Conservation (phyloP, 2,113 vertebrate genomes). For the Microtus montanus region DNA sequence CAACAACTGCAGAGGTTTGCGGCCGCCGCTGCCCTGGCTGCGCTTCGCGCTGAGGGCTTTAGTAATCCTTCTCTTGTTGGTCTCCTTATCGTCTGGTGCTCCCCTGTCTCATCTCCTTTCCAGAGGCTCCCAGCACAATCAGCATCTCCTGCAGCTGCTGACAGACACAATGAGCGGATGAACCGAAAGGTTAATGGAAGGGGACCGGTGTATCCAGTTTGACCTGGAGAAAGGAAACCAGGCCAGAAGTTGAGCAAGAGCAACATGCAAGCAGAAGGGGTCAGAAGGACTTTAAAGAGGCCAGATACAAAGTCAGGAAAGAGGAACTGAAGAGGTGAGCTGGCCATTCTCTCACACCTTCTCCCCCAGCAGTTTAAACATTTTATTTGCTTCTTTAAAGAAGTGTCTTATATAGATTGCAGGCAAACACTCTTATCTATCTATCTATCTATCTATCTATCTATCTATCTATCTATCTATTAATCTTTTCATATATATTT, state of each 20-base stretch:
- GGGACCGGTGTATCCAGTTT: constrained; percentile 30
- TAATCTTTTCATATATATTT: neutral
- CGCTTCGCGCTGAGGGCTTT: constrained; percentile 66
- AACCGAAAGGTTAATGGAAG: constrained; percentile 74
- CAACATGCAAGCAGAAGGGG: neutral
- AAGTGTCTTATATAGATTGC: neutral
- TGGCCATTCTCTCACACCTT: neutral
- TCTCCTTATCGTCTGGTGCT: constrained; percentile 78
- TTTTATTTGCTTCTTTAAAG: neutral
- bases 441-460: neutral
- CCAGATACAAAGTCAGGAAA: neutral
- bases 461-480: neutral
- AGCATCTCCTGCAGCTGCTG: constrained; percentile 73
- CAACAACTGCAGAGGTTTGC: constrained; percentile 66
- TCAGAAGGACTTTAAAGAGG: neutral
- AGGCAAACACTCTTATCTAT: neutral
- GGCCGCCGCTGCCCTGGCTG: constrained; percentile 56
- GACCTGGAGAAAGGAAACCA: constrained; percentile 15
- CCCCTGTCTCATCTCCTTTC: constrained; percentile 79
- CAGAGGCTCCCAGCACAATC: constrained; percentile 71
- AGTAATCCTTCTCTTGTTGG: constrained; percentile 67
- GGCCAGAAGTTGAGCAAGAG: neutral
- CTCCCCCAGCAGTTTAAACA: neutral
- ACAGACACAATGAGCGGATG: constrained; percentile 78
- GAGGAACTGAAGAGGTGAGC: neutral